Evolutionary conservation across 2,113 vertebrate species (phyloP), one percentile per base, ranked within the genome.

Genomic region (Australoheros scitulus): DNA sequence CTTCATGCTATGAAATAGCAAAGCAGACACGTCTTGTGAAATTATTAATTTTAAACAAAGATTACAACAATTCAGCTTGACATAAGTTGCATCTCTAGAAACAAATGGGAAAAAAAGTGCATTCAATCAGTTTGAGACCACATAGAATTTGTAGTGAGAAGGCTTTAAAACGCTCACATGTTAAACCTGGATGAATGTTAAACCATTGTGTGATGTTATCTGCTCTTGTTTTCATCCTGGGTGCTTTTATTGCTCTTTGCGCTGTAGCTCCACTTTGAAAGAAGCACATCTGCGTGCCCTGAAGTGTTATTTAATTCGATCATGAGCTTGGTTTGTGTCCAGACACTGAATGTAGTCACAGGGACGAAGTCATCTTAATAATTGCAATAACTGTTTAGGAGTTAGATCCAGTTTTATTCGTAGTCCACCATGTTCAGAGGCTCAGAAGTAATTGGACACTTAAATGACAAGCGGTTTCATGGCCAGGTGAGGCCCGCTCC

Each of bases 261-360:
- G 61, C 38, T 81, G 17, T 58, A 43, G 81, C 52, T 26, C 55
- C 11, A 57, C 34, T 61, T 68, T 76, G 36, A 26, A 4, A 9
- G 18, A 29, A 74, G 85, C 36, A 38, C 36, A 10, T 38, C 36
- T 38, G 58, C 24, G 24, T 32, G 4, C 18, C 84, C 81, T 77
- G 61, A 50, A 24, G 75, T 60, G 47, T 56, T 63, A 11, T 76
- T 77, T 61, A 22, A 76, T 76, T 58, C 79, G 60, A 61, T 61
- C 32, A 7, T 76, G 20, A 77, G 47, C 61, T 81, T 55, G 58
- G 32, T 76, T 68, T 47, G 29, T 61, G 43, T 60, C 50, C 61
- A 55, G 24, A 41, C 17, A 14, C 15, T 4, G 52, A 55, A 65
- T 85, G 10, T 63, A 47, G 32, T 74, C 72, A 26, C 29, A 50